Base-by-base conservation (phyloP, 1,140 invertebrate species). In the Caenorhabditis brenneri region DNA sequence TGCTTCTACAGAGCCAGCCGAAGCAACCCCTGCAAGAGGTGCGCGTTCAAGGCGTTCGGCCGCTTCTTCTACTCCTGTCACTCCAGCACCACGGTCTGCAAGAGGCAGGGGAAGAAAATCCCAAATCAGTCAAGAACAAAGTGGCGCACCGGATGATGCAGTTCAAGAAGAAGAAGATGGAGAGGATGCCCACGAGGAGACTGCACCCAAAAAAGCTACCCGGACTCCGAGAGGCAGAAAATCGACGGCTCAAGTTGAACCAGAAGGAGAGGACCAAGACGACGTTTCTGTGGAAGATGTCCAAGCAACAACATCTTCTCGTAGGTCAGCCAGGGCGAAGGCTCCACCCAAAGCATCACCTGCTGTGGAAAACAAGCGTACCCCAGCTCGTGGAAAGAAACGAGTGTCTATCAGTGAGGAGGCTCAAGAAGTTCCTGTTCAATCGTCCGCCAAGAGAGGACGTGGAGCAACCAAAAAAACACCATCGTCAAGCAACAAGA, bases 221-320 rank as follows among this genome's bases (percentile, higher is more conserved):
- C 16, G 31, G 39, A 42, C 39, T 42, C 39, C 39, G 12, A 42
- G 39, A 42, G 39, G 39, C 39, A 42, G 39, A 42, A 12, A 12
- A 42, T 6, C 5, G 39, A 42, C 5, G 39, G 39, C 39, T 5
- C 39, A 42, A 12, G 39, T 42, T 12, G 39, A 42, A 42, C 39
- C 46, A 27, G 84, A 80, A 53, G 36, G 3, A 31, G 53, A 58
- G 33, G 53, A 80, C 15, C 22, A 82, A 42, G 84, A 46, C 12
- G 39, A 42, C 39, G 39, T 12, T 24, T 84, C 7, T n/a, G 53
- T 5, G 6, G 33, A 51, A 46, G 49, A 33, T n/a, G n/a, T 33
- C 10, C 78, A 60, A 31, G 86, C 48, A 33, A 10, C 69, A 27
- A 83, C 27, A 2, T 58, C 79, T 27, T 58, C 79, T 31, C 79